Evolutionary conservation across 1,140 invertebrate species (phyloP).

Genomic region (Ridgeia piscesae): DNA sequence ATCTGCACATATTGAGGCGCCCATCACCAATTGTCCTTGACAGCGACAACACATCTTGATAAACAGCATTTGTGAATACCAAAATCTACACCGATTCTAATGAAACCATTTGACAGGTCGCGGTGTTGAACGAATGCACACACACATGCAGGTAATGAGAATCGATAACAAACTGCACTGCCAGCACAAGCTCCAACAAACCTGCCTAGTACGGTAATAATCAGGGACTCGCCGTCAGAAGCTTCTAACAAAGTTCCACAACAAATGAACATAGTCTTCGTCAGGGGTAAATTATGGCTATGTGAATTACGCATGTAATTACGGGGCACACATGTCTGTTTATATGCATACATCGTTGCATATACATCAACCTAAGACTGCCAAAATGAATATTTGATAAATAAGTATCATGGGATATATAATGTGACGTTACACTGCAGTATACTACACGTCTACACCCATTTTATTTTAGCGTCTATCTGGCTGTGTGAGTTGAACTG

Average conservation of each 20-base stretch:
- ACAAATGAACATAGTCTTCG: background rate
- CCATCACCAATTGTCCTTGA: background rate
- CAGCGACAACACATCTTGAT: background rate
- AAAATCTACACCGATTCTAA: background rate
- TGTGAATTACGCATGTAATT: background rate
- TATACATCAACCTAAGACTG: background rate
- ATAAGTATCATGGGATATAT: background rate
- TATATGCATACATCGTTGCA: background rate
- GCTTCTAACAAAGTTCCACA: background rate
- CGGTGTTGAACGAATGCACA: background rate
- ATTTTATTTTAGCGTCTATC: background rate
- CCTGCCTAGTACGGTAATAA: background rate
- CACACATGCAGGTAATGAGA: background rate
- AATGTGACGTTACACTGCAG: background rate
- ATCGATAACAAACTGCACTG: background rate
- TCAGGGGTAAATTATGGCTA: background rate
- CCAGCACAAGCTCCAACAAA: background rate
- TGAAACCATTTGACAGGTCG: background rate
- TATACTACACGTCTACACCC: background rate
- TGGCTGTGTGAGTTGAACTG: background rate
- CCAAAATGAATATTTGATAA: background rate
- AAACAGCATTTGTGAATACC: background rate
- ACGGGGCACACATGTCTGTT: background rate
- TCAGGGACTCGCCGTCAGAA: background rate
- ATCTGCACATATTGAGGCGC: background rate